Conservation (phyloP, 2,888 invertebrate species). For the Eilema depressum region DNA sequence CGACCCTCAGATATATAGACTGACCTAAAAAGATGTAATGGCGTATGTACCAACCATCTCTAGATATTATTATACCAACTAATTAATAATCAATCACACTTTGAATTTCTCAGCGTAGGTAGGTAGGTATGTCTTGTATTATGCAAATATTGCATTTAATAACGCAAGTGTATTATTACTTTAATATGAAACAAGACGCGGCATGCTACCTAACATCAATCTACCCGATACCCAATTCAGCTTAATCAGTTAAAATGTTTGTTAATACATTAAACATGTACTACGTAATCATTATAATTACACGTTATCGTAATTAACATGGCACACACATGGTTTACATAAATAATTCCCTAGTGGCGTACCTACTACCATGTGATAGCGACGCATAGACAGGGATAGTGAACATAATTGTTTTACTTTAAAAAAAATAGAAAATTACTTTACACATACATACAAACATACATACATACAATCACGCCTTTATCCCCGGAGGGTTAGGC, state of each 20-base stretch:
- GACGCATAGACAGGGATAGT: neutral
- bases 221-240: neutral
- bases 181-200: neutral
- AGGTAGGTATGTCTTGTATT: neutral
- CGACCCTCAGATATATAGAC: too few relatives aligned
- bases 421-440: too few relatives aligned
- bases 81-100: too few relatives aligned
- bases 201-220: neutral
- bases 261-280: neutral
- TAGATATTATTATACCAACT: too few relatives aligned
- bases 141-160: conserved; percentile 4
- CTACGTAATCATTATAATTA: conserved; percentile 1
- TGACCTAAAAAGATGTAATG: too few relatives aligned
- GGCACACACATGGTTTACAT: neutral
- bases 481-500: too few relatives aligned
- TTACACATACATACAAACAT: too few relatives aligned
- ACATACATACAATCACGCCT: too few relatives aligned
- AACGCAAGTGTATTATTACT: neutral
- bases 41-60: too few relatives aligned
- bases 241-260: conserved; percentile 3
- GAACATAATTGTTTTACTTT: too few relatives aligned
- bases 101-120: neutral
- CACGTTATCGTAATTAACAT: neutral
- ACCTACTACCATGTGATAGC: neutral
- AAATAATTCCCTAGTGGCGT: neutral